These are phyloP conservation scores for Pangasianodon hypophthalmus DNA, from an alignment of 2,113 vertebrate species.

Conservation along the genomic window DNA sequence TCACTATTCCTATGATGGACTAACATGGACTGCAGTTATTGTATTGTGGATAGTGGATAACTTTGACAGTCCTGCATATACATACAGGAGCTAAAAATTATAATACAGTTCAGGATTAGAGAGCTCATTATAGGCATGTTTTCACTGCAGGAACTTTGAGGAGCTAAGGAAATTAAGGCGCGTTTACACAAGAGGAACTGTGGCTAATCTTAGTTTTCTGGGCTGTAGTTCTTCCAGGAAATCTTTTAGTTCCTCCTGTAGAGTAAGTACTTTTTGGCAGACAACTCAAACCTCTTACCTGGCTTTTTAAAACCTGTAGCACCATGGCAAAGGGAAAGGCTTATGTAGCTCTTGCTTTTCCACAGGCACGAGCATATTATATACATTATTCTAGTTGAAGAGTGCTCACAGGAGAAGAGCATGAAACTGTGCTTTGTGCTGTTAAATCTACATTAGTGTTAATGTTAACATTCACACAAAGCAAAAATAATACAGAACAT, in stretches of 20 bases:
- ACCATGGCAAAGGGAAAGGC: not conserved
- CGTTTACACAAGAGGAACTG: not conserved
- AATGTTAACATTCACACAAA: not conserved
- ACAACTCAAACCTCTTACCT: constrained; percentile 1
- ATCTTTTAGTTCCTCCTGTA: not conserved
- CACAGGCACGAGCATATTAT: not conserved
- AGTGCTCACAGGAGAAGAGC: not conserved
- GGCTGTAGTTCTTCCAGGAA: not conserved
- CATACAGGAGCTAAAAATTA: not conserved
- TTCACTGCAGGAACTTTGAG: not conserved
- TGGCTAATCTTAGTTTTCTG: not conserved
- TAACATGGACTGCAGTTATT: too few species aligned
- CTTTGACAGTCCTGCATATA: not conserved
- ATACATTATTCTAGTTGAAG: not conserved
- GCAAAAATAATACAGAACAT: not conserved
- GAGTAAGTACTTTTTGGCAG: not conserved
- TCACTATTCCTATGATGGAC: too few species aligned
- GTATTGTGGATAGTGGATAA: too few species aligned
- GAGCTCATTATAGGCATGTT: not conserved
- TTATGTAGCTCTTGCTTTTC: not conserved
- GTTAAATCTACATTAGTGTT: not conserved
- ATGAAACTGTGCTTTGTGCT: not conserved
- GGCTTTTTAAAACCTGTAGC: not conserved
- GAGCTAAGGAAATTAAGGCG: not conserved
- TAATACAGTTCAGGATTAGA: not conserved